Percentiles rank a stretch among this genome's conserved stretches.
Conservation (phyloP, 2,888 invertebrate species). For the Megamerina dolium region DNA sequence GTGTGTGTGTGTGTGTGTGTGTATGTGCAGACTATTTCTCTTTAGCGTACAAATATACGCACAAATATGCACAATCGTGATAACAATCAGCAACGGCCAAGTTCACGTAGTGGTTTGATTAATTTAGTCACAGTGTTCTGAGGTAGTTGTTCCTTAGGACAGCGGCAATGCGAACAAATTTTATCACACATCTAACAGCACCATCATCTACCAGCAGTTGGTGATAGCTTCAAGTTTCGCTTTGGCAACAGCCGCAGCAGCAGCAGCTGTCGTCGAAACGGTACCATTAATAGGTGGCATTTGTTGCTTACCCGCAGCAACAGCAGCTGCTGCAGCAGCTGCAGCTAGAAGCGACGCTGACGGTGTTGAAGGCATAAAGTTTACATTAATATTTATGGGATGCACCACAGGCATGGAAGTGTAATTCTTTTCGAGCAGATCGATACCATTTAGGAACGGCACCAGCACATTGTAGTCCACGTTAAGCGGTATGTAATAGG, state of each 20-base stretch:
- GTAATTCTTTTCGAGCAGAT: conserved; percentile 54
- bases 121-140: conserved; percentile 7
- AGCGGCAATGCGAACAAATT: background rate
- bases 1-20: too few species aligned
- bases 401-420: conserved; percentile 60
- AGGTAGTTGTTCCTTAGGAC: background rate
- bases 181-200: conserved; percentile 4
- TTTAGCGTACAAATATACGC: too few species aligned
- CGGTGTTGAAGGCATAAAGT: conserved; percentile 53
- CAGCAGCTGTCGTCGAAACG: conserved; percentile 21
- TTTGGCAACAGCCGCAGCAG: conserved; percentile 32
- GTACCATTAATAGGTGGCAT: conserved; percentile 20
- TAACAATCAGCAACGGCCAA: too few species aligned
- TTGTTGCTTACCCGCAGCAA: conserved; percentile 33
- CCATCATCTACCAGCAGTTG: conserved; percentile 42
- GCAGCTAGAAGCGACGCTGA: conserved; percentile 37
- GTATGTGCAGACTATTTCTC: too few species aligned
- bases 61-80: too few species aligned
- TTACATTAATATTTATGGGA: conserved; percentile 86
- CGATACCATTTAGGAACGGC: conserved; percentile 61
- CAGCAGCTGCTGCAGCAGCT: conserved; percentile 34
- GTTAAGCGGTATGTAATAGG: conserved; percentile 81
- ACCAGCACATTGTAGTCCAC: conserved; percentile 68
- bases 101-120: background rate
- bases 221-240: conserved; percentile 45